Base-by-base conservation (phyloP, 23 tunicate species). In the Ascidia mentula region DNA sequence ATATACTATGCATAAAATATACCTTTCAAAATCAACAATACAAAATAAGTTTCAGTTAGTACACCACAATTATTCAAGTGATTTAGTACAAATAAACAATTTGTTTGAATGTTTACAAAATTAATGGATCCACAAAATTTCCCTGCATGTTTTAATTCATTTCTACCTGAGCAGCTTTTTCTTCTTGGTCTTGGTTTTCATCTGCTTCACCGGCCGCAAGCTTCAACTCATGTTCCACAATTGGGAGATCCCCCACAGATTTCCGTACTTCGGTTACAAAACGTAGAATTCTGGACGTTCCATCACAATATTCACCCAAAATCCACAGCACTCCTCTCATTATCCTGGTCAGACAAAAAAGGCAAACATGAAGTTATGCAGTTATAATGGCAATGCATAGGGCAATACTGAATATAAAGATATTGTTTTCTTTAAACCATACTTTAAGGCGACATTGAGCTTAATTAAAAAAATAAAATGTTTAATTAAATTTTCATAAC, bases 281-380 rank as follows among this genome's bases (percentile, higher is more conserved):
- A 20, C 78, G 79, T n/a, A 90, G 77, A 40, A 95, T 90, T 12
- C 79, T n/a, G 12, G 85, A 74, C 1, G 79, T 79, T 0, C 69
- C 84, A 9, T 87, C 92, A 71, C 99, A 95, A 69, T 95, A 90
- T 59, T 95, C 99, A 40, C 99, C 99, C 32, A 95, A 76, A 59
- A 95, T 95, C 99, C 99, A 95, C 76, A 95, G 53, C 60, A 95
- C 92, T 22, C 96, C 91, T 38, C 96, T 74, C 89, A 95, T 79
- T 0, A 88, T 95, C 42, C 93, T 93, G 81, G 12, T 80, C 18
- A 40, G 53, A 9, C 53, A 42, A 42, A 42, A 42, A 42, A 42
- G 15, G 53, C 53, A 42, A 42, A 42, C 15, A 12, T 15, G 53
- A n/a, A n/a, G n/a, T n/a, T n/a, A n/a, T 42, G 53, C 53, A 42